These are phyloP conservation scores for Abrostola tripartita DNA, from an alignment of 2,888 invertebrate genomes.

Conservation along the genomic window DNA sequence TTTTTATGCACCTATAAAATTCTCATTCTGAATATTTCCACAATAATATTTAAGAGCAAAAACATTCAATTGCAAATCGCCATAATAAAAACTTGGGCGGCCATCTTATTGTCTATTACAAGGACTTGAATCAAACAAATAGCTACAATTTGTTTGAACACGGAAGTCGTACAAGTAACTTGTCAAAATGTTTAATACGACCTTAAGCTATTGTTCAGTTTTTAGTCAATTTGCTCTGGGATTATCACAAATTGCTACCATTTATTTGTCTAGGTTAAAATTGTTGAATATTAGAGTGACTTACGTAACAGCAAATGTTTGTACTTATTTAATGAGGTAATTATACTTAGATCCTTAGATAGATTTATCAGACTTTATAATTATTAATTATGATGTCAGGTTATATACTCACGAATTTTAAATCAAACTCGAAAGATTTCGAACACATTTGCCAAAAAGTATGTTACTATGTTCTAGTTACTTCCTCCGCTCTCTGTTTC, in stretches of 20 bases:
- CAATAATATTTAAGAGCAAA: conserved; percentile 9
- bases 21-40: neutral
- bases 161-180: conserved; percentile 35
- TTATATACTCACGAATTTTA: too few relatives aligned
- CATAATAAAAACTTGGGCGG: conserved; percentile 13
- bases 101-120: conserved; percentile 34
- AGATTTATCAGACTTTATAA: too few relatives aligned
- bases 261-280: neutral
- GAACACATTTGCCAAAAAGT: too few relatives aligned
- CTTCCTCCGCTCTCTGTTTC: too few relatives aligned
- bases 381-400: too few relatives aligned
- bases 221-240: conserved; percentile 14
- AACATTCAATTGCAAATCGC: conserved; percentile 19
- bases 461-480: too few relatives aligned
- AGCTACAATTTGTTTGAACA: conserved; percentile 27
- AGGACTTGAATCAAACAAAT: conserved; percentile 36
- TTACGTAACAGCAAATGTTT: too few relatives aligned
- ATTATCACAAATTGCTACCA: neutral
- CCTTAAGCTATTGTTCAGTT: conserved; percentile 31
- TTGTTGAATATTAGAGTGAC: too few relatives aligned
- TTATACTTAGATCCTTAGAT: too few relatives aligned
- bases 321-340: too few relatives aligned
- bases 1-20: neutral
- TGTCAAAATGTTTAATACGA: conserved; percentile 18
- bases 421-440: too few relatives aligned